Conservation (phyloP, 2,113 vertebrate species). For the Lepus europaeus region DNA sequence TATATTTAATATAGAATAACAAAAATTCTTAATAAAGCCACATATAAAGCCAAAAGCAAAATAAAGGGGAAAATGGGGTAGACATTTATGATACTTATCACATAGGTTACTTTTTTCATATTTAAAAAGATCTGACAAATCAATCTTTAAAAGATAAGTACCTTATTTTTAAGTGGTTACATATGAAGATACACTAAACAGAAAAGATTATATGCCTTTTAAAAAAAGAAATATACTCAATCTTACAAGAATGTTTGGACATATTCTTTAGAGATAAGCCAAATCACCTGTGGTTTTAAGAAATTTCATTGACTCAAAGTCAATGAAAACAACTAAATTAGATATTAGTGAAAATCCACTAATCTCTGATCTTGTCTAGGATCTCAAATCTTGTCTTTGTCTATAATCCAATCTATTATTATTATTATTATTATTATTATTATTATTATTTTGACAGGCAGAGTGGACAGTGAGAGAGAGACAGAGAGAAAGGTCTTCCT, state of each 20-base stretch:
- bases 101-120: neutral
- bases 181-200: neutral
- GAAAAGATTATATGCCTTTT: neutral
- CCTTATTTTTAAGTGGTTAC: constrained; percentile 39
- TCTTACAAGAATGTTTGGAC: neutral
- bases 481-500: too few species aligned
- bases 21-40: constrained; percentile 15
- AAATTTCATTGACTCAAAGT: neutral
- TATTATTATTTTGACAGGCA: too few species aligned
- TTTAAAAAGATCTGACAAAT: neutral
- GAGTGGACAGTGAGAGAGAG: too few species aligned
- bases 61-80: neutral
- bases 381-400: neutral
- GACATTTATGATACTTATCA: neutral
- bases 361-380: neutral
- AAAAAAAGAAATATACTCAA: neutral
- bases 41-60: constrained; percentile 30
- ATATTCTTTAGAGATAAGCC: neutral
- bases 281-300: neutral
- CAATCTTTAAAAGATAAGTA: neutral
- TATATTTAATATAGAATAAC: neutral
- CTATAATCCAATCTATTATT: neutral
- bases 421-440: too few species aligned
- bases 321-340: too few species aligned
- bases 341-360: neutral